Evolutionary conservation across 1,140 invertebrate species (phyloP).

Genomic region (Leguminivora glycinivorella): DNA sequence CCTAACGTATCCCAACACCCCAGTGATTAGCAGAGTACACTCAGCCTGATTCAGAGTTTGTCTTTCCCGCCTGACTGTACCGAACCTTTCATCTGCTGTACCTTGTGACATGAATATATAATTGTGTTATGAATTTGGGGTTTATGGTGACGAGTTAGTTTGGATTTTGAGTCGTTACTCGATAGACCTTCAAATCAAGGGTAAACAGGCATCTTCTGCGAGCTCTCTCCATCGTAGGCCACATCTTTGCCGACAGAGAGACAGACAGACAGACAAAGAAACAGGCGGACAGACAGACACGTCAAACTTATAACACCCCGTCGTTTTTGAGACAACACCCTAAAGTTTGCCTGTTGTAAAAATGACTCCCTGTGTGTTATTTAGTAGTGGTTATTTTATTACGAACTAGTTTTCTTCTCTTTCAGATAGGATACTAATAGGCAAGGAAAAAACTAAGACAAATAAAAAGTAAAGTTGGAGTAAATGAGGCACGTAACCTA

Average conservation of each 20-base stretch:
- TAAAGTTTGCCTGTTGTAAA: too few species aligned
- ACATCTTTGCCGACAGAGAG: too few species aligned
- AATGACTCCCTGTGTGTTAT: too few species aligned
- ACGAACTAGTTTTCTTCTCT: neutral
- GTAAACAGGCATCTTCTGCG: too few species aligned
- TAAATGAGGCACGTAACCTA: slow-evolving; percentile 1
- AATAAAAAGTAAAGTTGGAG: slow-evolving; percentile 1
- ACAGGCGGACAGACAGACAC: too few species aligned
- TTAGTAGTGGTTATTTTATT: too few species aligned
- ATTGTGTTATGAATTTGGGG: neutral
- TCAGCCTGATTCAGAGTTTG: slow-evolving; percentile 18
- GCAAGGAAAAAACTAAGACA: neutral
- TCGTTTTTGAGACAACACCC: too few species aligned
- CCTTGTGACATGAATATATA: slow-evolving; percentile 17
- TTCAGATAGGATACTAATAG: neutral
- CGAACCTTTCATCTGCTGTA: neutral
- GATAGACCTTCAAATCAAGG: too few species aligned
- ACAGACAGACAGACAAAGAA: too few species aligned
- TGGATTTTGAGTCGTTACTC: too few species aligned
- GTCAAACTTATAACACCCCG: too few species aligned
- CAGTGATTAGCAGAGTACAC: slow-evolving; percentile 26
- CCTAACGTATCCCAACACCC: neutral
- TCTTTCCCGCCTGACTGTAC: neutral
- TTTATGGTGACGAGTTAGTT: neutral
- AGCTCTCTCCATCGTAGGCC: too few species aligned